A percentile compares a stretch with the other conserved stretches of the same genome.
Evolutionary conservation across 2,113 vertebrate genomes (phyloP).

Genomic region (Machaerirhynchus nigripectus): DNA sequence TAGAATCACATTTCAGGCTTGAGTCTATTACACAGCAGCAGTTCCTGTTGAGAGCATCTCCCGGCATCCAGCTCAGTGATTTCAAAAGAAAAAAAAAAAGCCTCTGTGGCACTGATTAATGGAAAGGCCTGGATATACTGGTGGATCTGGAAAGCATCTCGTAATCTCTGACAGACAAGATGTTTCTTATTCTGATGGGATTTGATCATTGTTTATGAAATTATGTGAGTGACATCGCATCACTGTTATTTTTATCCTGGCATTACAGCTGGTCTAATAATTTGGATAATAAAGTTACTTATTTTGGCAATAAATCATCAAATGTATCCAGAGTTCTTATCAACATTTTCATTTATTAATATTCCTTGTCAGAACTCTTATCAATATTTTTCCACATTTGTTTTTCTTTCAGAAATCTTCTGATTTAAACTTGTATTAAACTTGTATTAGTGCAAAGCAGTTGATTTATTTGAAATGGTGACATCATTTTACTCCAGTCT

Average conservation of each 20-base stretch:
- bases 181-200: conserved; percentile 46
- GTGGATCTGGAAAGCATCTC: conserved; percentile 45
- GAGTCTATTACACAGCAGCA: not conserved
- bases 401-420: not conserved
- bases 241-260: conserved; percentile 23
- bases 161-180: conserved; percentile 31
- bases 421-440: not conserved
- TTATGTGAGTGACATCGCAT: conserved; percentile 27
- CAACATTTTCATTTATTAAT: conserved; percentile 52
- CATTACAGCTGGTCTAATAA: conserved; percentile 38
- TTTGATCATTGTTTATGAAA: conserved; percentile 52
- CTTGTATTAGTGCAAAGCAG: not conserved
- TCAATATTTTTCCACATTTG: conserved; percentile 30
- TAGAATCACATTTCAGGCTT: not conserved
- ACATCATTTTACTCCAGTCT: not conserved
- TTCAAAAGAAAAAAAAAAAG: not conserved
- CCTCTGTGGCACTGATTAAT: conserved; percentile 13
- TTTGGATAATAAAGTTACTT: conserved; percentile 35
- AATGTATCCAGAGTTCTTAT: conserved; percentile 16
- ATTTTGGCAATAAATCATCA: conserved; percentile 34
- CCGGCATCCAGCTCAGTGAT: not conserved
- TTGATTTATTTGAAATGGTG: not conserved
- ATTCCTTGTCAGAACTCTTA: not conserved
- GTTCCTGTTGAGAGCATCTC: conserved; percentile 27
- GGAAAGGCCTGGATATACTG: not conserved